Conservation (phyloP, 2,797 vertebrate species). For the Threskiornis aethiopicus region DNA sequence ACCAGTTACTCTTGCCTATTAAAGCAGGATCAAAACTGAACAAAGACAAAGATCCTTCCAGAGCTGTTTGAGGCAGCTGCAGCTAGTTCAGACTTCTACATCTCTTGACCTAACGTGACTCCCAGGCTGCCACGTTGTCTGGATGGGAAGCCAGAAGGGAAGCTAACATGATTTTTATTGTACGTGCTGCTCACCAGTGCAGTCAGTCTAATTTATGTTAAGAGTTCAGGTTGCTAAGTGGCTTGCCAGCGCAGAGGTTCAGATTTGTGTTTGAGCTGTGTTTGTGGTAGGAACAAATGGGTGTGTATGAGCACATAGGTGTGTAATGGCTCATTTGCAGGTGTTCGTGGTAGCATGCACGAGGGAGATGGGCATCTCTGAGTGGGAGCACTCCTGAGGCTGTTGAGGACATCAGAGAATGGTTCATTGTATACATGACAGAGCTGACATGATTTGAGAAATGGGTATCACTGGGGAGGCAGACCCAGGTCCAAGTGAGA, state of each 20-base stretch:
- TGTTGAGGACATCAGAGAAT: neutral
- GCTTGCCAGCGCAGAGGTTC: conserved; percentile 35
- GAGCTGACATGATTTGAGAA: neutral
- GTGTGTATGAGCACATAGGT: neutral
- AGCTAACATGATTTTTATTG: conserved; percentile 14
- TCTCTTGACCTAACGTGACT: conserved; percentile 67
- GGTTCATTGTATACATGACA: neutral
- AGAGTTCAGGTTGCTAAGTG: conserved; percentile 30
- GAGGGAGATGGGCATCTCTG: neutral
- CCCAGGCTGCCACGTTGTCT: neutral
- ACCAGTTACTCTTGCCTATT: conserved; percentile 63
- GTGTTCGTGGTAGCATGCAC: neutral
- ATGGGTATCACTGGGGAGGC: neutral
- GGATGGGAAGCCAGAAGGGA: neutral
- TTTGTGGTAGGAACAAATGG: conserved; percentile 10
- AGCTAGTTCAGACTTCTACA: conserved; percentile 48
- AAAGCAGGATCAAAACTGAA: conserved; percentile 57
- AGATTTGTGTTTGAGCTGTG: neutral
- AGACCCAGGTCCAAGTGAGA: neutral
- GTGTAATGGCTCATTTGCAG: neutral
- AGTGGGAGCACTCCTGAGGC: neutral
- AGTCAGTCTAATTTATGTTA: conserved; percentile 41
- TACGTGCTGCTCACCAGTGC: conserved; percentile 34
- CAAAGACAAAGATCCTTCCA: conserved; percentile 50
- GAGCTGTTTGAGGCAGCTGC: conserved; percentile 61